A percentile compares a stretch with the other conserved stretches of the same genome.
Conservation (phyloP, 2,113 vertebrate genomes). For the Erpornis zantholeuca region DNA sequence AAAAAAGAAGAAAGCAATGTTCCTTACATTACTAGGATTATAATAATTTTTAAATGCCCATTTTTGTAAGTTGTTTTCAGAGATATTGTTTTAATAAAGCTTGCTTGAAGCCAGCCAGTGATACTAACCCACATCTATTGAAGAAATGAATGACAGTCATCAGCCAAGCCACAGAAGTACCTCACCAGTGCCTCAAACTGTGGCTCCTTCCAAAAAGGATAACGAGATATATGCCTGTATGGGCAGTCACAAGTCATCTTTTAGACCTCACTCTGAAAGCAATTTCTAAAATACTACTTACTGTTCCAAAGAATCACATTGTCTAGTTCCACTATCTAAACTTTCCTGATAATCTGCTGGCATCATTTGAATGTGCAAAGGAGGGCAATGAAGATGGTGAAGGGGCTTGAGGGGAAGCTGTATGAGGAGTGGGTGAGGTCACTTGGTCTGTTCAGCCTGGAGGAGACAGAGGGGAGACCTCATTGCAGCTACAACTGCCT, state of each 20-base stretch:
- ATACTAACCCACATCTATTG: background rate
- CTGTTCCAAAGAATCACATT: background rate
- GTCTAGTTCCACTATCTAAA: background rate
- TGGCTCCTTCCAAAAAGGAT: background rate
- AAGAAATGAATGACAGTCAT: background rate
- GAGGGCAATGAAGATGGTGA: background rate
- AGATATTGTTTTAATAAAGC: background rate
- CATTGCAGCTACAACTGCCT: rapidly evolving
- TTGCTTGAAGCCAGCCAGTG: background rate
- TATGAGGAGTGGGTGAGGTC: background rate
- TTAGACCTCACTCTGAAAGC: background rate
- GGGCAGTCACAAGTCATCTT: background rate
- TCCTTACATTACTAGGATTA: background rate
- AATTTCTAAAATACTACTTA: background rate
- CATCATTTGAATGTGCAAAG: background rate
- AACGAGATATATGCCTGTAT: background rate
- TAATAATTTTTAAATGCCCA: background rate
- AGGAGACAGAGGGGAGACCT: background rate
- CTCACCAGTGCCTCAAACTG: background rate
- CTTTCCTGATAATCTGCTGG: background rate
- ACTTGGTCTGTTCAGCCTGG: background rate
- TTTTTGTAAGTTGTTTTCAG: background rate
- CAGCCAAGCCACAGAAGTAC: background rate
- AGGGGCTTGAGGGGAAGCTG: rapidly evolving
- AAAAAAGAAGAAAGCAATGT: background rate